Evolutionary conservation across 1,140 invertebrate genomes (phyloP).

Genomic region (Tetramorium simillimum): DNA sequence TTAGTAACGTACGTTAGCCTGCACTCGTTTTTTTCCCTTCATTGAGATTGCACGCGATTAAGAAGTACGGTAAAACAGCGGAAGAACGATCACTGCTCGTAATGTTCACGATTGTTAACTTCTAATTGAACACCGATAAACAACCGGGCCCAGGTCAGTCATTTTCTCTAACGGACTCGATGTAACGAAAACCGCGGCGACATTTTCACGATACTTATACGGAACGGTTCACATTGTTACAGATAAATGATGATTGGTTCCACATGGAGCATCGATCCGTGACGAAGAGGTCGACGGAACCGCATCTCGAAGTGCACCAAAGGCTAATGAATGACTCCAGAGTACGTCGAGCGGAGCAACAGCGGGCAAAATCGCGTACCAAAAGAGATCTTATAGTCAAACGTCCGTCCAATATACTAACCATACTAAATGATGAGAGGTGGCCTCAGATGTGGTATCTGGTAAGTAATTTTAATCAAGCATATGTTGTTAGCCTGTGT

Average conservation of each 20-base stretch:
- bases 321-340: conserved; percentile 89
- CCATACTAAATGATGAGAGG: conserved; percentile 91
- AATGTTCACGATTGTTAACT: conserved; percentile 47
- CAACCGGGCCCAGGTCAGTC: neutral
- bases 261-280: conserved; percentile 92
- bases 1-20: conserved; percentile 4
- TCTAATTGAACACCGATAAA: conserved; percentile 27
- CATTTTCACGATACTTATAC: conserved; percentile 35
- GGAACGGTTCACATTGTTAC: conserved; percentile 81
- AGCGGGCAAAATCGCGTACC: conserved; percentile 88
- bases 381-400: conserved; percentile 89
- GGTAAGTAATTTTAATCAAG: conserved; percentile 87
- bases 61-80: conserved; percentile 6
- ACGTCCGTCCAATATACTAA: conserved; percentile 79
- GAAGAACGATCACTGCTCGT: conserved; percentile 8
- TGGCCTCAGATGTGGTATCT: conserved; percentile 97
- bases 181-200: conserved; percentile 16
- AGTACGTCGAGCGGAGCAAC: conserved; percentile 90
- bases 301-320: conserved; percentile 89
- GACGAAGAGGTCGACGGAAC: conserved; percentile 89
- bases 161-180: conserved; percentile 1
- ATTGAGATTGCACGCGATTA: conserved; percentile 35
- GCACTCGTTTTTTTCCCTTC: conserved; percentile 17
- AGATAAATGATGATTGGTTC: conserved; percentile 93
- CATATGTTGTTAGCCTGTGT: neutral